Evolutionary conservation across 2,888 invertebrate genomes (phyloP).

Genomic region (Eilema griseolum): DNA sequence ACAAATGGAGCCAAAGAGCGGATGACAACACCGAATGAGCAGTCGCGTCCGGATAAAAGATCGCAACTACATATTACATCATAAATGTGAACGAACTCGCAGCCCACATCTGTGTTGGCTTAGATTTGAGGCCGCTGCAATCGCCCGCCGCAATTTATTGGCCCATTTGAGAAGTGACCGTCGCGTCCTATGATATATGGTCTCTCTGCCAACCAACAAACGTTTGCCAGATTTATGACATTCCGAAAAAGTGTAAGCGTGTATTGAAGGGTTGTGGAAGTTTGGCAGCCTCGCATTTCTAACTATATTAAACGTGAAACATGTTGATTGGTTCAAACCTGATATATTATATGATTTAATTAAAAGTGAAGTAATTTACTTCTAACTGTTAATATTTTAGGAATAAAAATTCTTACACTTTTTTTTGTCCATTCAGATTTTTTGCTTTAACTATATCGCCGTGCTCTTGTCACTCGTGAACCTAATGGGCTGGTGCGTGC

Average conservation of each 20-base stretch:
- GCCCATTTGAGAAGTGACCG: constrained; percentile 59
- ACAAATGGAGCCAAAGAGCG: neutral
- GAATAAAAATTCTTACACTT: too few relatives aligned
- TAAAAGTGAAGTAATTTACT: neutral
- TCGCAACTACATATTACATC: neutral
- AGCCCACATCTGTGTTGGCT: constrained; percentile 33
- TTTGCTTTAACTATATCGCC: too few relatives aligned
- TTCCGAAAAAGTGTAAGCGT: constrained; percentile 56
- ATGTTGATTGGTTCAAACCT: neutral
- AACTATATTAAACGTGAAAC: neutral
- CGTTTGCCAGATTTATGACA: constrained; percentile 62
- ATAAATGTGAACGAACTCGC: constrained; percentile 11
- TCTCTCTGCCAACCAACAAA: constrained; percentile 21
- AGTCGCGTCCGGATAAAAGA: neutral
- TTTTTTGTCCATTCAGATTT: too few relatives aligned
- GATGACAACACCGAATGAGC: neutral
- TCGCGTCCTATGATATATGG: constrained; percentile 57
- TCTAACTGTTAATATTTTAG: too few relatives aligned
- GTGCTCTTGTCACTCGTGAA: too few relatives aligned
- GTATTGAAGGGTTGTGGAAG: constrained; percentile 3
- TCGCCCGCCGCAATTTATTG: constrained; percentile 59
- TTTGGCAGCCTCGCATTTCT: neutral
- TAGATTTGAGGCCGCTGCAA: constrained; percentile 34
- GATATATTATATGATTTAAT: neutral
- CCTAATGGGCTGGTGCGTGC: too few relatives aligned